Base-by-base conservation (phyloP, 2,888 invertebrate genomes). In the Netelia virgata region DNA sequence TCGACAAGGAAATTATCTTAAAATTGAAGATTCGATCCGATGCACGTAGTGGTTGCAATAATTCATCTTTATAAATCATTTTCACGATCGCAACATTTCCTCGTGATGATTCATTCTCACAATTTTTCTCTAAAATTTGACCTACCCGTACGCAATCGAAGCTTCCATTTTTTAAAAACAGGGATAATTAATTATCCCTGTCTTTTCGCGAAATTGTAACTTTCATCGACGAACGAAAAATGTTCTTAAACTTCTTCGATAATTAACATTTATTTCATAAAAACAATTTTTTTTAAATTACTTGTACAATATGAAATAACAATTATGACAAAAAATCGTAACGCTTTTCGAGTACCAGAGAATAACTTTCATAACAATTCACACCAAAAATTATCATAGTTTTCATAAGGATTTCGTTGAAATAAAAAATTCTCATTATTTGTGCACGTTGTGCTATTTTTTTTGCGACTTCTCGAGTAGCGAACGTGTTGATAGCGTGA, bases 391-490 rank as follows among this genome's bases (percentile, higher is more conserved):
- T 8, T 8, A 20, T 0, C 20, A 28, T 5, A 28, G 5, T 28
- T 47, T 47, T 47, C 47, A 11, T 47, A 14, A 14, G 2, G 11
- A 47, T 14, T 47, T 47, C 0, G 47, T 10, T 10, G 0, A 8
- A 47, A 14, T 2, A 47, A 14, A 14, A 47, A 0, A 14, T 47
- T 10, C 11, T 14, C 14, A 14, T 2, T 47, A 14, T 47, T 47
- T 47, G 10, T 47, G 47, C 0, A 14, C 47, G 47, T 47, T 47
- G 2, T 47, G 47, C 14, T 2, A 11, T 47, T 3, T 36, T 36
- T 70, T 53, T 70, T 78, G 63, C 53, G 66, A 80, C 73, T 53
- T 47, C 53, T 80, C 41, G 53, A 80, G 66, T 68, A 43, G 57
- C 50, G 36, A 16, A 20, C 5, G 57, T 2, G 57, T 6, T 47